Conservation (phyloP, 1,140 invertebrate genomes). For the Gonatopus flavifemur region DNA sequence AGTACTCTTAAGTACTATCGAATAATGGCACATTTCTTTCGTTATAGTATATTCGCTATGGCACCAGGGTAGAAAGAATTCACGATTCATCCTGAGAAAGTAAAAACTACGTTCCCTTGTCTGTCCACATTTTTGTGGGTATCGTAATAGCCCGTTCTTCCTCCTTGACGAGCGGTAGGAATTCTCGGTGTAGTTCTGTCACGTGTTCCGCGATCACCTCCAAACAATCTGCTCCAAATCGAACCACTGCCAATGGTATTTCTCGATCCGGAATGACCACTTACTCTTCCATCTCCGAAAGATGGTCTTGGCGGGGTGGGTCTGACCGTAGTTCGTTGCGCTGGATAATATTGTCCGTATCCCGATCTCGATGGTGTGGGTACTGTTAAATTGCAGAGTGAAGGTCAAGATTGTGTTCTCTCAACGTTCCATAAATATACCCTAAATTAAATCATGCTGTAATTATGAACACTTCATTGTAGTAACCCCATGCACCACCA, state of each 20-base stretch:
- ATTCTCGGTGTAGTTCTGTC: constrained; percentile 22
- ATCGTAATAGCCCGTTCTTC: constrained; percentile 33
- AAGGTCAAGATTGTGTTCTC: constrained; percentile 11
- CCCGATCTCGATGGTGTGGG: constrained; percentile 2
- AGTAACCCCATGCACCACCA: too few relatives aligned
- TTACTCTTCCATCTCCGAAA: constrained; percentile 22
- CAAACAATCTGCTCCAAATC: constrained; percentile 41
- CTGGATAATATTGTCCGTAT: neutral
- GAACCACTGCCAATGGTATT: constrained; percentile 40
- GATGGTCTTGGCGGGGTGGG: constrained; percentile 39
- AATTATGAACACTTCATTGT: too few relatives aligned
- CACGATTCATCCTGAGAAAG: constrained; percentile 40
- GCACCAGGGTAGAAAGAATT: too few relatives aligned
- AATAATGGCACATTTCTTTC: too few relatives aligned
- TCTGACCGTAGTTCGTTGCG: neutral
- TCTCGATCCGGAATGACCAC: constrained; percentile 35
- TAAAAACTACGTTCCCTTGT: constrained; percentile 45
- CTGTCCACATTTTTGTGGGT: constrained; percentile 37
- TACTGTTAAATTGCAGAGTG: constrained; percentile 24
- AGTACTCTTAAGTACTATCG: too few relatives aligned
- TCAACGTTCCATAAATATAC: too few relatives aligned
- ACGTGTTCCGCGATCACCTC: constrained; percentile 19
- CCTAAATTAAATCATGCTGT: too few relatives aligned
- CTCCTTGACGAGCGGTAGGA: constrained; percentile 13
- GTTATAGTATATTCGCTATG: too few relatives aligned